Evolutionary conservation across 2,888 invertebrate species (phyloP).

Genomic region (Lordiphosa fenestrarum): DNA sequence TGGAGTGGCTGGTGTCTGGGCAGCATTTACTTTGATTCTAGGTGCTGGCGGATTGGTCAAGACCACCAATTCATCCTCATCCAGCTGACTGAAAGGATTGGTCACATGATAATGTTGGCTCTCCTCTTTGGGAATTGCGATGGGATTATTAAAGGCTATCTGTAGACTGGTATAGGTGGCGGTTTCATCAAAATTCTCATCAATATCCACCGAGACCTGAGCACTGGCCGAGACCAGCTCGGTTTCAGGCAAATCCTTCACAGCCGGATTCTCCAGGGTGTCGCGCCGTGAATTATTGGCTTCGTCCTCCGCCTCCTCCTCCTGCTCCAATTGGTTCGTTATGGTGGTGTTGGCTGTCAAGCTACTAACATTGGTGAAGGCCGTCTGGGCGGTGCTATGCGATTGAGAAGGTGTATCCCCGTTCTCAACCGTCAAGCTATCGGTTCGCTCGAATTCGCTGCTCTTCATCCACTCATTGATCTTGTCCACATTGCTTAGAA

Average conservation of each 20-base stretch:
- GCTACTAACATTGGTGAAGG: slow-evolving; percentile 63
- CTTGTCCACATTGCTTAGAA: slow-evolving; percentile 76
- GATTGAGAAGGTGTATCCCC: slow-evolving; percentile 62
- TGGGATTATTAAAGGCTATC: slow-evolving; percentile 91
- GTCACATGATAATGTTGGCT: slow-evolving; percentile 33
- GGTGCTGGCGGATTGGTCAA: slow-evolving; percentile 81
- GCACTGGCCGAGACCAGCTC: slow-evolving; percentile 56
- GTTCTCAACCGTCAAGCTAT: slow-evolving; percentile 72
- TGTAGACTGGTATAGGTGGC: slow-evolving; percentile 92
- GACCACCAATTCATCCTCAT: slow-evolving; percentile 80
- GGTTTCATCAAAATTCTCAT: slow-evolving; percentile 87
- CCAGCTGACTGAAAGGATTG: slow-evolving; percentile 67
- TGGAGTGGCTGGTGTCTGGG: slow-evolving; percentile 74
- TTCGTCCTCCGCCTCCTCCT: slow-evolving; percentile 85
- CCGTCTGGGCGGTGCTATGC: slow-evolving; percentile 57
- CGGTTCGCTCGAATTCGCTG: slow-evolving; percentile 78
- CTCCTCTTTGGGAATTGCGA: slow-evolving; percentile 83
- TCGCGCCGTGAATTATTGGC: slow-evolving; percentile 85
- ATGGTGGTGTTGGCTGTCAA: slow-evolving; percentile 68
- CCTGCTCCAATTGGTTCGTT: slow-evolving; percentile 79
- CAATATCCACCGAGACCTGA: slow-evolving; percentile 81
- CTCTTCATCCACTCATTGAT: slow-evolving; percentile 79
- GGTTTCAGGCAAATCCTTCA: slow-evolving; percentile 65
- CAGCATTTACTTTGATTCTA: slow-evolving; percentile 80
- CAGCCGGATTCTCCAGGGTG: slow-evolving; percentile 74